These are phyloP conservation scores for Platycheirus rosarum DNA, from an alignment of 2,888 invertebrate genomes.

Conservation along the genomic window DNA sequence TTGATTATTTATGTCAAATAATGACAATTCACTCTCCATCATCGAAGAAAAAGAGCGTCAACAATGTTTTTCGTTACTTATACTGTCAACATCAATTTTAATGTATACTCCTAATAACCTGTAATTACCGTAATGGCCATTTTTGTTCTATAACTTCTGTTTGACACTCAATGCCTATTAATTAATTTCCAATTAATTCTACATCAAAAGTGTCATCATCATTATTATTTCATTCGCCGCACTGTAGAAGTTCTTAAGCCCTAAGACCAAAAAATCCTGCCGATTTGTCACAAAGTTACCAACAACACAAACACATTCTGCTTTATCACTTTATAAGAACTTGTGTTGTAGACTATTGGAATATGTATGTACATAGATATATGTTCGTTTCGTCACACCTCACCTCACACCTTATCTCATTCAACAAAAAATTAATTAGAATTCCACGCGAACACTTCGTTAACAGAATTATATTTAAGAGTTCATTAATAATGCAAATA, in stretches of 20 bases:
- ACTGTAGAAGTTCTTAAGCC: not conserved
- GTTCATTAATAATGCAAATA: constrained; percentile 66
- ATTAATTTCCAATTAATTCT: constrained; percentile 56
- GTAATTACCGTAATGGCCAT: constrained; percentile 40
- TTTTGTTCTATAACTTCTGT: constrained; percentile 21
- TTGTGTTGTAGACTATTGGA: too few relatives aligned
- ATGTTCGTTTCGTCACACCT: constrained; percentile 7
- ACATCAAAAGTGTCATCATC: constrained; percentile 57
- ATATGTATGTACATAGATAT: too few relatives aligned
- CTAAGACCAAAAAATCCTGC: not conserved
- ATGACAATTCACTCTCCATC: too few relatives aligned
- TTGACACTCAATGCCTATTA: constrained; percentile 55
- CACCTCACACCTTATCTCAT: constrained; percentile 53
- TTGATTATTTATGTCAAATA: too few relatives aligned
- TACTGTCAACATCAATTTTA: constrained; percentile 31
- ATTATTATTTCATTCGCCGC: constrained; percentile 37
- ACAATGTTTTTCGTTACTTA: not conserved
- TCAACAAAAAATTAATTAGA: constrained; percentile 59
- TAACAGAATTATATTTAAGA: constrained; percentile 56
- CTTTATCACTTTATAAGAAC: not conserved
- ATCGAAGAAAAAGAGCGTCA: not conserved
- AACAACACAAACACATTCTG: not conserved
- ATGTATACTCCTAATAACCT: constrained; percentile 14
- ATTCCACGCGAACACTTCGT: constrained; percentile 70
- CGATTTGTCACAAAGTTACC: not conserved